Conservation (phyloP, 1,140 invertebrate species). For the Drosophila ambigua region DNA sequence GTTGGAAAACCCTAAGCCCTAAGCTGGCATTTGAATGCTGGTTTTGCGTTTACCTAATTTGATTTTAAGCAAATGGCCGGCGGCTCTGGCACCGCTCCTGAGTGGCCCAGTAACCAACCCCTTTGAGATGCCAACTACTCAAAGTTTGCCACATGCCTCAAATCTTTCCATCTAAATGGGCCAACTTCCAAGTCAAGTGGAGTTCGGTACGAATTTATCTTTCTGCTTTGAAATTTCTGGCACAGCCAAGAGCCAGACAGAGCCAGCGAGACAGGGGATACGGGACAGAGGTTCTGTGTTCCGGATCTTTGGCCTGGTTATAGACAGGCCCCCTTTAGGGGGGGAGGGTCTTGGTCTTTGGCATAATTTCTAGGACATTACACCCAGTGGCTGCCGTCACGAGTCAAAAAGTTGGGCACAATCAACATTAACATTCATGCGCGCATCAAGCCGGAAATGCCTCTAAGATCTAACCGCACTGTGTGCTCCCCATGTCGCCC, state of each 20-base stretch:
- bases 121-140: constrained; percentile 19
- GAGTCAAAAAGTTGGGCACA: constrained; percentile 65
- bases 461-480: constrained; percentile 66
- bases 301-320: constrained; percentile 46
- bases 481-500: constrained; percentile 43
- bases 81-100: constrained; percentile 27
- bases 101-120: constrained; percentile 8
- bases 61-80: constrained; percentile 32
- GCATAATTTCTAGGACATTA: constrained; percentile 76
- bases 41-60: constrained; percentile 23
- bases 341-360: constrained; percentile 23
- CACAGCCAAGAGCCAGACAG: constrained; percentile 37
- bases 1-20: neutral
- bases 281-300: neutral
- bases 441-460: constrained; percentile 66
- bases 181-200: constrained; percentile 62
- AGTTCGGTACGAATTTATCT: constrained; percentile 62
- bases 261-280: constrained; percentile 7
- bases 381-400: constrained; percentile 33
- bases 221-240: constrained; percentile 54
- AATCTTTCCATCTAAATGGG: constrained; percentile 69
- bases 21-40: constrained; percentile 9
- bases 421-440: constrained; percentile 77
- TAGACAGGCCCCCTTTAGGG: constrained; percentile 38
- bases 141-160: constrained; percentile 36